Conservation (phyloP, 2,888 invertebrate species). For the Mamestra brassicae region DNA sequence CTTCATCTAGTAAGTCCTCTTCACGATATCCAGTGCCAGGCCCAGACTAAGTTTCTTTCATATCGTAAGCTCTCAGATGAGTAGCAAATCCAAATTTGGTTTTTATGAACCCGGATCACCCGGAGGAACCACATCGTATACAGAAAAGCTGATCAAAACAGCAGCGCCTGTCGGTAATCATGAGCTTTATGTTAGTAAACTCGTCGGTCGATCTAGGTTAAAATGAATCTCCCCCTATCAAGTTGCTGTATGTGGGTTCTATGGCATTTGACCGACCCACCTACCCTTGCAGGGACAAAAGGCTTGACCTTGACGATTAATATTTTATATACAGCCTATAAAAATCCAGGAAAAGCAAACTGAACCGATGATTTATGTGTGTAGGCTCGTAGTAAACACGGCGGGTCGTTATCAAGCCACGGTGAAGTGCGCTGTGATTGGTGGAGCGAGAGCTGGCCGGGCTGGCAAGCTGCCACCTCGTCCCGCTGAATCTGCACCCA, state of each 20-base stretch:
- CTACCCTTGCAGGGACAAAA: neutral
- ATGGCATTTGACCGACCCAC: neutral
- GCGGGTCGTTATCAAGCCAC: slow-evolving; percentile 65
- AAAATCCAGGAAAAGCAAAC: slow-evolving; percentile 42
- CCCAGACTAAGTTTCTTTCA: neutral
- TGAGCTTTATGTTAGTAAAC: too few relatives aligned
- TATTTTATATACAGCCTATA: slow-evolving; percentile 18
- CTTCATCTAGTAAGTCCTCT: too few relatives aligned
- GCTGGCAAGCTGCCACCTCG: slow-evolving; percentile 80
- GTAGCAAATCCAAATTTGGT: neutral
- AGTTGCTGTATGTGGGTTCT: neutral
- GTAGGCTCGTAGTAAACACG: slow-evolving; percentile 62
- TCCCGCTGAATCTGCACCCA: slow-evolving; percentile 70
- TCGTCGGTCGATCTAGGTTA: too few relatives aligned
- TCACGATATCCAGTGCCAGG: neutral
- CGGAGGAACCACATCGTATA: neutral
- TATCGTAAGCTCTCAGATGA: neutral
- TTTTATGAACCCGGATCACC: neutral
- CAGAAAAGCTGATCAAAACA: neutral
- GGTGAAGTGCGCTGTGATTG: slow-evolving; percentile 71
- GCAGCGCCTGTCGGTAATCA: neutral
- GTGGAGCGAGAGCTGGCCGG: slow-evolving; percentile 66
- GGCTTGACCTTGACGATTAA: slow-evolving; percentile 37
- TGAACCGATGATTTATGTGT: slow-evolving; percentile 62
- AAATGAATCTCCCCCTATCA: too few relatives aligned